Evolutionary conservation across 2,113 vertebrate genomes (phyloP), one percentile per base, ranked within the genome.

Genomic region (Lynx canadensis): DNA sequence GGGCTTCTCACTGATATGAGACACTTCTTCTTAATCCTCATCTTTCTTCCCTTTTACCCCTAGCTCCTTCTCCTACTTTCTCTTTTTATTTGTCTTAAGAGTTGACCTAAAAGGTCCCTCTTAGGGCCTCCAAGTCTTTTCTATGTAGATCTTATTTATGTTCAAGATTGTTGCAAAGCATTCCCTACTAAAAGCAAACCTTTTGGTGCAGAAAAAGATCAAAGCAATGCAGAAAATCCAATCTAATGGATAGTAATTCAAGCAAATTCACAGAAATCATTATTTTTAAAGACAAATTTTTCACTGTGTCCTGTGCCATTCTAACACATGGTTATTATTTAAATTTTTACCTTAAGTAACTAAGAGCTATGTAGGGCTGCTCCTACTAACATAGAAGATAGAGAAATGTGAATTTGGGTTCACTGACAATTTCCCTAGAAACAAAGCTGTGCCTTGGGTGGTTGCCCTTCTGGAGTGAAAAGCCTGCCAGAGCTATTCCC

Each of bases 191-290:
- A 73, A 96, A 96, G 71, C 45, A 76, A 69, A 86, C 13, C 16
- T 55, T 36, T 12, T 21, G 14, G 14, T 55, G 23, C 41, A 83
- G 50, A 79, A 89, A 94, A 79, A 45, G 13, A 79, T 60, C 48
- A 92, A 94, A 60, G 16, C 71, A 89, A 79, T 33, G 66, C 29
- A 92, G 21, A 92, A 88, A 97, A 85, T 33, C 14, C 85, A 73
- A 80, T 68, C 78, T 38, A 93, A 78, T 25, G 31, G 18, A 76
- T 16, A 57, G 31, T 36, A 79, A 93, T 50, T 74, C 45, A 65
- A 38, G 57, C 5, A 31, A 16, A 73, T 38, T 83, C 69, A 73
- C 16, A 27, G 41, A 93, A 91, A 74, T 60, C 55, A 45, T 66
- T 74, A 23, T 41, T 89, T 94, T 79, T 69, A 82, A 76, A 87